Base-by-base conservation (phyloP, 2,797 vertebrate species). In the Acanthornis magna region DNA sequence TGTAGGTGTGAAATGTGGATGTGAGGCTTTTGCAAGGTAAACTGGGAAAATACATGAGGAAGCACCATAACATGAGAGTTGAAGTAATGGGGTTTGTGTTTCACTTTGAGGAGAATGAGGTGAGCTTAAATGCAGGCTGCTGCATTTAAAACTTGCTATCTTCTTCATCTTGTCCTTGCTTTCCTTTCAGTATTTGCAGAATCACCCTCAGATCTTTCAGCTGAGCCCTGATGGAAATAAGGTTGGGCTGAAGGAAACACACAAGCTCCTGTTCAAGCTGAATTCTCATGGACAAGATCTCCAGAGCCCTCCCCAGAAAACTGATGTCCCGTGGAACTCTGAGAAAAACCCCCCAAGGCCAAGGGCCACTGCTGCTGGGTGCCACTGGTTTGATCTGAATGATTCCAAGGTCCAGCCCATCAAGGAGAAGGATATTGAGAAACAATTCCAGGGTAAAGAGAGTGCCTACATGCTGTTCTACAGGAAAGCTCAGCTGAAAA, bases 381-480 rank as follows among this genome's bases (percentile, higher is more conserved):
- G 97, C 88, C 98, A 98, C 93, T 99, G 99, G 99, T 99, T 99
- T 97, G 99, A 99, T 94, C 97, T 99, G 30, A 99, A 99, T 40
- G 99, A 99, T 96, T 99, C 99, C 13, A 93, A 96, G 22, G 99
- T 99, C 60, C 98, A 98, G 9, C 98, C 98, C 27, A 99, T 99
- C 95, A 97, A 97, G 74, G 98, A 99, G 96, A 97, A 97, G 68
- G 99, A 99, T 75, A 98, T 99, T 89, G 98, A 99, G 97, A 99
- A 99, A 96, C 99, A 99, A 88, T 99, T 99, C 96, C 98, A 99
- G 97, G 99, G 99, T 63, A 99, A 99, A 97, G 99, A 99, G 97
- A 99, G 99, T 45, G 99, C 99, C 83, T 99, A 99, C 98, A 99
- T 99, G 99, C 97, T 99, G 92, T 99, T 99, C 95, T 99, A 99